Base-by-base conservation (phyloP, 2,888 invertebrate genomes). In the Eilema sororculum region DNA sequence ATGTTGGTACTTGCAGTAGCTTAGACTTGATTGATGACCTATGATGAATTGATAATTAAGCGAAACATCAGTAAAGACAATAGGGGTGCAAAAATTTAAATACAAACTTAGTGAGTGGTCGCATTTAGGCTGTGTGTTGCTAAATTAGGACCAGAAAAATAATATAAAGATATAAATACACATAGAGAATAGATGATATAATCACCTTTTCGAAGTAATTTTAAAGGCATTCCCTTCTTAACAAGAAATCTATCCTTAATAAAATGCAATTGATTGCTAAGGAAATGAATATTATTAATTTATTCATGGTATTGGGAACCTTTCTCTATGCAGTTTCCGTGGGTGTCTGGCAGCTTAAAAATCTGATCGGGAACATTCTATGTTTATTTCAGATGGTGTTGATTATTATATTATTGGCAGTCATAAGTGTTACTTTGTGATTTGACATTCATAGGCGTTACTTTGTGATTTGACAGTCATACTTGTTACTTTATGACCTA, bases 211-310 rank as follows among this genome's bases (percentile, higher is more conserved):
- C 46, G 20, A 46, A 46, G 24, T 41, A 46, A 25, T 20, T 46
- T 41, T 25, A 28, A 61, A 33, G 12, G 57, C 24, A 24, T 57
- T 0, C 57, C 57, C 8, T 60, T 28, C 60, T 30, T 28, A n/a
- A n/a, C 30, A 10, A 60, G 28, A 28, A 28, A 25, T 59, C 25
- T 28, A 59, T 60, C 20, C 16, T 20, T 28, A 30, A 60, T 60
- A 30, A 60, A 60, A 16, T 28, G 28, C 28, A 30, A 60, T 60
- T 8, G 28, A n/a, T 1, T 60, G 28, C 30, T 60, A 60, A 25
- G 12, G 20, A 60, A 60, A 60, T 60, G 30, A 60, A 60, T 58
- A 58, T 25, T 30, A 30, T 60, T 28, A 60, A 60, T 71, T 72
- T 71, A 67, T 64, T 41, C 65, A 59, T 28, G 30, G 20, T 60